Conservation (phyloP, 2,113 vertebrate genomes). For the Aviceda subcristata region DNA sequence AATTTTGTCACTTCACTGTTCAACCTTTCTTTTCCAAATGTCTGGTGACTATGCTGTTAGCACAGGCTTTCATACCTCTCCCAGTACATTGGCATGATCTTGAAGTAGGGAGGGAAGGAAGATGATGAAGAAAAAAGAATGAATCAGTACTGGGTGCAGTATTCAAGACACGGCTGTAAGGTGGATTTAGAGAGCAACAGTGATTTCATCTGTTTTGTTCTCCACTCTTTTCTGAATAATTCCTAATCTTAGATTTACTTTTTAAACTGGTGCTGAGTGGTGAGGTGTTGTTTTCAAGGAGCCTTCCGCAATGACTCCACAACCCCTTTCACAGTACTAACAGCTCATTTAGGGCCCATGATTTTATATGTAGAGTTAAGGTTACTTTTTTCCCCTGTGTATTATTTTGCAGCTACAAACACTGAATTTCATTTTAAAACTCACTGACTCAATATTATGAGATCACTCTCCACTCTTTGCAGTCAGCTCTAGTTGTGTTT, state of each 20-base stretch:
- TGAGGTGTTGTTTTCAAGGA: background rate
- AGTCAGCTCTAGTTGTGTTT: background rate
- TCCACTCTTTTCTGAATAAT: background rate
- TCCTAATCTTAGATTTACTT: background rate
- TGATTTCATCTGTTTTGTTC: background rate
- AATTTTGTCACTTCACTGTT: background rate
- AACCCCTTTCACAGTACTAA: background rate
- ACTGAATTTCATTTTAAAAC: conserved; percentile 2
- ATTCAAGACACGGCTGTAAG: background rate
- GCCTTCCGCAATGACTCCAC: background rate
- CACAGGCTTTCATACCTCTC: background rate
- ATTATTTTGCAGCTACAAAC: background rate
- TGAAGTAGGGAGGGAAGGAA: background rate
- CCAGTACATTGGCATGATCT: background rate
- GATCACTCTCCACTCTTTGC: background rate
- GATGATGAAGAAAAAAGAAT: background rate
- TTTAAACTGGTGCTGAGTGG: background rate
- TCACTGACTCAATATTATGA: background rate
- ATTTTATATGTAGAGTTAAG: background rate
- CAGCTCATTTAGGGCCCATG: background rate
- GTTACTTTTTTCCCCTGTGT: background rate
- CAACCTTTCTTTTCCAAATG: background rate
- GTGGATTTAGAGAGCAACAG: background rate
- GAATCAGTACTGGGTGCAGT: background rate
- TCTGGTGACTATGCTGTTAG: background rate